These are phyloP conservation scores for rabbit (Oryctolagus cuniculus) DNA, from an alignment of 2,113 vertebrate genomes.

Conservation along the genomic window DNA sequence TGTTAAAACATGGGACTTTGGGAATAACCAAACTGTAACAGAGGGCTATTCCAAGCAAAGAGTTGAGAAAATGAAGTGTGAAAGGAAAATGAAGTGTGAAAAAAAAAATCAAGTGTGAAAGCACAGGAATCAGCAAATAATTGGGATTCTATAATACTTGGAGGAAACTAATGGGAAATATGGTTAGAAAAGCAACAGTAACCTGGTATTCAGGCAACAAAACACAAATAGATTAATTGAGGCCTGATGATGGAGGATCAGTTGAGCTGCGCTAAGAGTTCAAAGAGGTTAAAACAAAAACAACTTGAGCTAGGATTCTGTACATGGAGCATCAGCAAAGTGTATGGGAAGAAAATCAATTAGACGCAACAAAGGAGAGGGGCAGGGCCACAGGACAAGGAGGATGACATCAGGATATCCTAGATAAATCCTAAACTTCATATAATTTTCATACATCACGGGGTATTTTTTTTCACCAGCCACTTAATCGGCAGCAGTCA, in stretches of 20 bases:
- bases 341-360: background rate
- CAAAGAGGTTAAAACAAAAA: background rate
- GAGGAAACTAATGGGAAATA: background rate
- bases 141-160: background rate
- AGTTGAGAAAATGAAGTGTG: no score
- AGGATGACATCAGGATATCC: background rate
- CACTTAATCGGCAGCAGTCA: background rate
- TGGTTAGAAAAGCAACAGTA: background rate
- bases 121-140: background rate
- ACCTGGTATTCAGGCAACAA: constrained; percentile 23
- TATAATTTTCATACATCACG: background rate
- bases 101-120: no score
- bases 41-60: background rate
- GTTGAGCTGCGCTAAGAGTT: background rate
- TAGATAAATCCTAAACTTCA: background rate
- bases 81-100: background rate
- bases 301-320: background rate
- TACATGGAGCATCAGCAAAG: background rate
- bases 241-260: background rate
- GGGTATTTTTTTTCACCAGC: background rate
- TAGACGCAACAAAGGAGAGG: background rate
- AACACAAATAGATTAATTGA: background rate
- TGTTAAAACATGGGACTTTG: no score
- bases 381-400: background rate
- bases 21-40: no score